These are phyloP conservation scores for Campopleginae sp. DNA, from an alignment of 2,888 invertebrate species.

Conservation along the genomic window DNA sequence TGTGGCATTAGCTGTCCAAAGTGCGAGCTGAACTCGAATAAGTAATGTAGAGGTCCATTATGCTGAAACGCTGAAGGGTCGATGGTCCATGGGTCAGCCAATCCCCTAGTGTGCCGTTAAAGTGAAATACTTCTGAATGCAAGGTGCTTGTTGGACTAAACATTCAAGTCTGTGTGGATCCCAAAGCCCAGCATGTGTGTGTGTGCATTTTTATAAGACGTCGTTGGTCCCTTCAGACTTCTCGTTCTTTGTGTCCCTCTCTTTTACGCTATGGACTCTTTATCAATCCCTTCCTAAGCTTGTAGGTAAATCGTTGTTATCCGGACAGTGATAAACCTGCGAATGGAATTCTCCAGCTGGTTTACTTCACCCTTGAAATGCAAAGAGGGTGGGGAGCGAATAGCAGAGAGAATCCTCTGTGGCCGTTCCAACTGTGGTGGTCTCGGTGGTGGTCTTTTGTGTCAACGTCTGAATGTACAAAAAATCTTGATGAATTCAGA, in stretches of 20 bases:
- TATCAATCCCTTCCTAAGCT: constrained; percentile 70
- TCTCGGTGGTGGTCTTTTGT: neutral
- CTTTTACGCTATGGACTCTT: constrained; percentile 58
- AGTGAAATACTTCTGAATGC: constrained; percentile 84
- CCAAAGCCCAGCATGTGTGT: constrained; percentile 25
- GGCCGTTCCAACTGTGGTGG: neutral
- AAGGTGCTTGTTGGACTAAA: constrained; percentile 80
- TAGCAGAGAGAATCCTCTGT: constrained; percentile 18
- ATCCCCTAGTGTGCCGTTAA: constrained; percentile 84
- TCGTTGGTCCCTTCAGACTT: constrained; percentile 48
- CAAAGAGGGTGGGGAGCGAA: constrained; percentile 66
- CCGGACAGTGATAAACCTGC: constrained; percentile 84
- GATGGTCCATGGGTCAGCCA: constrained; percentile 81
- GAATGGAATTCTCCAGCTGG: constrained; percentile 78
- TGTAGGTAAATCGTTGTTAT: constrained; percentile 85
- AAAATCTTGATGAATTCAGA: neutral
- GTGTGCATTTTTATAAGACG: constrained; percentile 47
- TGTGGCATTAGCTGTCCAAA: constrained; percentile 36
- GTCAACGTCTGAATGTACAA: neutral
- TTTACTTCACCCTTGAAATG: constrained; percentile 63
- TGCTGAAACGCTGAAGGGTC: constrained; percentile 83
- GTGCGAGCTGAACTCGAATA: constrained; percentile 81
- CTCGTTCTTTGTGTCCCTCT: constrained; percentile 40
- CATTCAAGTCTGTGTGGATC: constrained; percentile 60
- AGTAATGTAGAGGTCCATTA: constrained; percentile 84